These are phyloP conservation scores for Phycodurus eques DNA, from an alignment of 2,113 vertebrate genomes.

Conservation along the genomic window DNA sequence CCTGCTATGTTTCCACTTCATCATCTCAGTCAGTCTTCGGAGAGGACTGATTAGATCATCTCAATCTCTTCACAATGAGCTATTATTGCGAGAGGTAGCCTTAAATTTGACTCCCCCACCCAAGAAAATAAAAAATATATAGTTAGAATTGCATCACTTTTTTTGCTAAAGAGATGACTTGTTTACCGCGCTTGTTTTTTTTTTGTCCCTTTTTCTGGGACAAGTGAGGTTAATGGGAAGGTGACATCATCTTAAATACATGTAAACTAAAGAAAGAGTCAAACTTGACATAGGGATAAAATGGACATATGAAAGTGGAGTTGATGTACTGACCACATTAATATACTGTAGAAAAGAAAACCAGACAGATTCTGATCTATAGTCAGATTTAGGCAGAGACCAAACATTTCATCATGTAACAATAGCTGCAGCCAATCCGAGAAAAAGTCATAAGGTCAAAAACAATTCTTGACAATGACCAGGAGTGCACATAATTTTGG, in stretches of 20 bases:
- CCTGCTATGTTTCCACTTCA: slow-evolving; percentile 57
- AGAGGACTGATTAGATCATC: slow-evolving; percentile 64
- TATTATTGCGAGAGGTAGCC: slow-evolving; percentile 49
- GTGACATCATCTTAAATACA: neutral
- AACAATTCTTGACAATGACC: too few species aligned
- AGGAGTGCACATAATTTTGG: too few species aligned
- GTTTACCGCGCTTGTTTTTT: slow-evolving; percentile 44
- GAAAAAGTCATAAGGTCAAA: too few species aligned
- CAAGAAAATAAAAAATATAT: slow-evolving; percentile 25
- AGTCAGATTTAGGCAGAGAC: neutral
- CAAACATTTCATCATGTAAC: too few species aligned
- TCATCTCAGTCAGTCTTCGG: slow-evolving; percentile 59
- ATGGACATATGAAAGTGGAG: neutral
- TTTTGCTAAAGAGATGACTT: slow-evolving; percentile 26
- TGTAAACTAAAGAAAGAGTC: too few species aligned
- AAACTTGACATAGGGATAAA: too few species aligned
- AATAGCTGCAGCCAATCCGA: neutral
- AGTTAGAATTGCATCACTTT: slow-evolving; percentile 50
- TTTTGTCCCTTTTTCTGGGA: neutral
- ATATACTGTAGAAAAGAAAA: slow-evolving; percentile 5
- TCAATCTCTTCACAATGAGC: slow-evolving; percentile 56
- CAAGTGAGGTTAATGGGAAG: neutral
- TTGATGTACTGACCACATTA: neutral
- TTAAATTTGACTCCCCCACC: slow-evolving; percentile 46
- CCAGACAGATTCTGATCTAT: too few species aligned